Percentiles rank a stretch among this genome's conserved stretches.
Conservation (phyloP, 2,888 invertebrate genomes). For the Caenorhabditis sp. region DNA sequence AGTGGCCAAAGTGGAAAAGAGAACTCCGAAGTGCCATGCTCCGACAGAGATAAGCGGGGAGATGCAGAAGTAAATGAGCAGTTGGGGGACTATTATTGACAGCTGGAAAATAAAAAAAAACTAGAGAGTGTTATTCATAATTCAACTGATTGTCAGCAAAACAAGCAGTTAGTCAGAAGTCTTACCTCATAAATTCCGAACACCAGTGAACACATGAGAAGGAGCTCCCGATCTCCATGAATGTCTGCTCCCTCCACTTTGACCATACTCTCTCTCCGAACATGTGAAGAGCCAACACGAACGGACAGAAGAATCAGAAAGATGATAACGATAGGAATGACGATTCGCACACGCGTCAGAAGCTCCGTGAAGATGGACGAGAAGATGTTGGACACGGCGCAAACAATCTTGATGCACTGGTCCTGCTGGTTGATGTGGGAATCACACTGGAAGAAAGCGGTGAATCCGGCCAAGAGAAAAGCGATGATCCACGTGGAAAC, state of each 20-base stretch:
- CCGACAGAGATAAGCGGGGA: constrained; percentile 41
- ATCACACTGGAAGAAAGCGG: constrained; percentile 54
- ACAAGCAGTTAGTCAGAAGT: background rate
- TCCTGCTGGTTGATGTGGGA: constrained; percentile 37
- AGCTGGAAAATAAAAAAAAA: constrained; percentile 29
- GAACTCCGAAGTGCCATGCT: constrained; percentile 38
- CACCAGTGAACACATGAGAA: constrained; percentile 40
- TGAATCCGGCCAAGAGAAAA: constrained; percentile 39
- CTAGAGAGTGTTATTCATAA: background rate
- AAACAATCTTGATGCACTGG: constrained; percentile 45
- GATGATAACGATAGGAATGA: constrained; percentile 40
- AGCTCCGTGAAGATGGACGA: constrained; percentile 47
- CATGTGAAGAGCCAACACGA: constrained; percentile 47
- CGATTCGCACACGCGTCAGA: constrained; percentile 32
- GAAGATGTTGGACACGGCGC: constrained; percentile 48
- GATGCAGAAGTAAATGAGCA: constrained; percentile 51
- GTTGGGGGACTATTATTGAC: constrained; percentile 30
- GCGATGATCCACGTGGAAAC: constrained; percentile 36
- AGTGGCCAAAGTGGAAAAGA: constrained; percentile 50
- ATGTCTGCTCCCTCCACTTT: constrained; percentile 48
- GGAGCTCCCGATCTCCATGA: constrained; percentile 45
- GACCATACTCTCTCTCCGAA: constrained; percentile 40
- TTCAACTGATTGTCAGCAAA: background rate
- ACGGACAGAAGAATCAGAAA: constrained; percentile 34
- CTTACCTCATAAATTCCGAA: constrained; percentile 49